phyloP scores from a whole-genome alignment of 2,888 invertebrate genomes.

The Sarcophaga carnaria region DNA sequence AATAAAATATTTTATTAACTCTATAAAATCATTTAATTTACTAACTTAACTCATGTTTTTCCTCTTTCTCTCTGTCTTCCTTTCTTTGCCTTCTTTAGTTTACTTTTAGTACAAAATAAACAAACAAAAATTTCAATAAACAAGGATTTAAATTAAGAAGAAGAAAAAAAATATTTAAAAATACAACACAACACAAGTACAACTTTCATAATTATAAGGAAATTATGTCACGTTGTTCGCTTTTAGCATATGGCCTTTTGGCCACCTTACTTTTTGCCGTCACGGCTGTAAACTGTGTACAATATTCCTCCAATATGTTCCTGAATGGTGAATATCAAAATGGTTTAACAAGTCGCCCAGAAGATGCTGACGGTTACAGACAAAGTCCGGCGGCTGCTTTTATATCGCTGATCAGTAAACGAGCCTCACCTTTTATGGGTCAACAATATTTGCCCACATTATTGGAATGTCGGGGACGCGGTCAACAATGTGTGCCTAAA shows the following conservation, averaged over 20 bases:
- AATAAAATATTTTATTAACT: not conserved
- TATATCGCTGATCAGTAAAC: conserved; percentile 78
- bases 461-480: conserved; percentile 75
- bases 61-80: not conserved
- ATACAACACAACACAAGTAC: conserved; percentile 18
- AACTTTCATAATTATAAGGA: conserved; percentile 51
- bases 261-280: conserved; percentile 68
- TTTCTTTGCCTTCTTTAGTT: conserved; percentile 24
- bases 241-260: conserved; percentile 71
- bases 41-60: not conserved
- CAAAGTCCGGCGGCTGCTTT: conserved; percentile 77
- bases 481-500: conserved; percentile 79
- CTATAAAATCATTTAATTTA: not conserved
- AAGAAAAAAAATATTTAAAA: conserved; percentile 11
- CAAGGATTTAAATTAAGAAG: conserved; percentile 7
- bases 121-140: conserved; percentile 10
- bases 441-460: conserved; percentile 78
- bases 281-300: conserved; percentile 66
- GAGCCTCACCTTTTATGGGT: conserved; percentile 78
- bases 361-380: conserved; percentile 71
- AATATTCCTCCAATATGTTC: conserved; percentile 78
- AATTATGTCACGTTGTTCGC: conserved; percentile 73
- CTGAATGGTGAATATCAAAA: conserved; percentile 79
- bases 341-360: conserved; percentile 74
- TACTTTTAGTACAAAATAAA: conserved; percentile 42